A percentile compares a stretch with the other conserved stretches of the same genome.
Conservation (phyloP, 2,888 invertebrate genomes). For the Ptilodon capucinus region DNA sequence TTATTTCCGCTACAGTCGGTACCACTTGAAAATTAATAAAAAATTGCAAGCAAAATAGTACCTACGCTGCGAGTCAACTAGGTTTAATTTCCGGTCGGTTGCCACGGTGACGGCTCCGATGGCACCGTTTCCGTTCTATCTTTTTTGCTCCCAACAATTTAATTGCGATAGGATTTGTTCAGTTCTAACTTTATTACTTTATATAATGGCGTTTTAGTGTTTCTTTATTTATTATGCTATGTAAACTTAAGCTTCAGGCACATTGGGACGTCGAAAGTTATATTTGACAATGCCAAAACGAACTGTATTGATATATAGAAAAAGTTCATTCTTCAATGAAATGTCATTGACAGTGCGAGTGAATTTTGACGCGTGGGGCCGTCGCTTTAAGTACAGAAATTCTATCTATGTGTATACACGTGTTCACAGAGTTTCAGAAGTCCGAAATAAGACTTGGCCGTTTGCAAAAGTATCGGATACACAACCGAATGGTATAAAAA, state of each 20-base stretch:
- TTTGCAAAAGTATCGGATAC: too few species aligned
- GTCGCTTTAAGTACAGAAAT: too few species aligned
- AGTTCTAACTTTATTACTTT: constrained; percentile 21
- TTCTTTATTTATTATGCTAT: not conserved
- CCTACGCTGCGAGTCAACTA: constrained; percentile 37
- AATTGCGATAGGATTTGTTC: constrained; percentile 32
- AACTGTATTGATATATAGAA: too few species aligned
- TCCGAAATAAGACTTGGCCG: too few species aligned
- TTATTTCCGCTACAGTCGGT: not conserved
- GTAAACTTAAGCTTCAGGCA: not conserved
- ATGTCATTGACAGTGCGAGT: too few species aligned
- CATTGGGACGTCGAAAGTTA: too few species aligned
- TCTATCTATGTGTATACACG: too few species aligned
- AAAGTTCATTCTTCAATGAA: too few species aligned
- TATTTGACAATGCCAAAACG: too few species aligned
- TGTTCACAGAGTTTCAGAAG: too few species aligned
- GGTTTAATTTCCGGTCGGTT: constrained; percentile 51
- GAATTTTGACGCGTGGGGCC: too few species aligned
- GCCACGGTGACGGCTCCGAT: constrained; percentile 35
- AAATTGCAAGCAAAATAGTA: constrained; percentile 33
- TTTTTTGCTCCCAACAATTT: constrained; percentile 34
- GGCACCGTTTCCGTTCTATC: constrained; percentile 30
- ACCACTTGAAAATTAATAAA: constrained; percentile 1
- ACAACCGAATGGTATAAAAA: too few species aligned
- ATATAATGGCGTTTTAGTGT: constrained; percentile 8